These are phyloP conservation scores for Brachypalpus laphriformis DNA, from an alignment of 2,888 invertebrate genomes.

Conservation along the genomic window DNA sequence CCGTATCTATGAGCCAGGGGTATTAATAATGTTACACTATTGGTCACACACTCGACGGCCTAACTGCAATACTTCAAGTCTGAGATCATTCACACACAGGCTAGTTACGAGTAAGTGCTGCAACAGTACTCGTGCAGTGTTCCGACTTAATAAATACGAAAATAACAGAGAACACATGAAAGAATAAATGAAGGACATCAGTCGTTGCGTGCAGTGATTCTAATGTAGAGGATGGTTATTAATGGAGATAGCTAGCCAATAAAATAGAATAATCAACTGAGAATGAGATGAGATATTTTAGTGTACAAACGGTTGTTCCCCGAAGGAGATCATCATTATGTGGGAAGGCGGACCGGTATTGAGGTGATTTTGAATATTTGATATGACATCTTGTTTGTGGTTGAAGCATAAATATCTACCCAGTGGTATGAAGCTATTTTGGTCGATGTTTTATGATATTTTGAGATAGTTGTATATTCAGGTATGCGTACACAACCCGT, in stretches of 20 bases:
- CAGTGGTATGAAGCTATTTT: neutral
- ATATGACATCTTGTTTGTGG: conserved; percentile 6
- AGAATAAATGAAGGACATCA: conserved; percentile 47
- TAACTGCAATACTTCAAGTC: conserved; percentile 19
- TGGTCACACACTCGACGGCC: conserved; percentile 55
- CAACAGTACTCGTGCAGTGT: conserved; percentile 25
- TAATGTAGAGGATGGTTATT: conserved; percentile 44
- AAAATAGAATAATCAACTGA: conserved; percentile 21
- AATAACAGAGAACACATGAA: conserved; percentile 21
- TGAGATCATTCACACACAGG: conserved; percentile 42
- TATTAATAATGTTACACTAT: conserved; percentile 66
- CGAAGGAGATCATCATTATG: neutral
- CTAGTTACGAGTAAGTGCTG: neutral
- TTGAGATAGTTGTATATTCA: no score
- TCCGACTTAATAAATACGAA: conserved; percentile 57
- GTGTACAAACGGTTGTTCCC: neutral
- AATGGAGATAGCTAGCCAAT: conserved; percentile 38
- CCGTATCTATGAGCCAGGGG: conserved; percentile 43
- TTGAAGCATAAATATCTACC: neutral
- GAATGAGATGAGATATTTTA: neutral
- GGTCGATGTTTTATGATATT: neutral
- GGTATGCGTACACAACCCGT: no score
- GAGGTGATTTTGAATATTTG: neutral
- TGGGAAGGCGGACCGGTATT: neutral
- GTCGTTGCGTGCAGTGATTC: conserved; percentile 7